Evolutionary conservation across 2,797 vertebrate genomes (phyloP).

Genomic region (Chanos chanos): DNA sequence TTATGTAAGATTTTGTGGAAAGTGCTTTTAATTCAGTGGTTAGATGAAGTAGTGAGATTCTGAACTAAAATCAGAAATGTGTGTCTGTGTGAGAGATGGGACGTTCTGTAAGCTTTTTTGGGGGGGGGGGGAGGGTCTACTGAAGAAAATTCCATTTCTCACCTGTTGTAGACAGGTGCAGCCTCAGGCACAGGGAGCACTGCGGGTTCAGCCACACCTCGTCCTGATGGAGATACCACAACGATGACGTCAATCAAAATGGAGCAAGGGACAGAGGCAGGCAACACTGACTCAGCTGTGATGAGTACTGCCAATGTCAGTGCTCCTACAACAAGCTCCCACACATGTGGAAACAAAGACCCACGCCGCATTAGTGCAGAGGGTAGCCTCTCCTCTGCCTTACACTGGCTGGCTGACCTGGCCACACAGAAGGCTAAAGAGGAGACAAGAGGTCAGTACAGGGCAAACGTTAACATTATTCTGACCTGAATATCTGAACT

Average conservation of each 20-base stretch:
- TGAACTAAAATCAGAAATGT: too few species aligned
- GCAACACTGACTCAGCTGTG: conserved; percentile 56
- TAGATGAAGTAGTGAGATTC: too few species aligned
- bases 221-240: conserved; percentile 61
- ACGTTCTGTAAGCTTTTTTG: too few species aligned
- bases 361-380: too few species aligned
- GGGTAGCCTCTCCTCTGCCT: conserved; percentile 81
- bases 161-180: conserved; percentile 65
- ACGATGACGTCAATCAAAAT: conserved; percentile 55
- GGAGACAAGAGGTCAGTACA: conserved; percentile 90
- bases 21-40: too few species aligned
- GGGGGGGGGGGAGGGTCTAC: too few species aligned
- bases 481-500: too few species aligned
- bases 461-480: too few species aligned
- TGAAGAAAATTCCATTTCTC: too few species aligned
- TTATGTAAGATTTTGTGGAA: too few species aligned
- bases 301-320: conserved; percentile 62
- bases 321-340: conserved; percentile 58
- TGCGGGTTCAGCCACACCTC: conserved; percentile 57
- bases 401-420: conserved; percentile 97
- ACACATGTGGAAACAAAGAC: conserved; percentile 60
- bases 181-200: conserved; percentile 48
- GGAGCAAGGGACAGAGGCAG: conserved; percentile 61
- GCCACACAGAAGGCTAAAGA: conserved; percentile 98
- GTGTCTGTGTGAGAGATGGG: too few species aligned